A percentile compares a stretch with the other conserved stretches of the same genome.
These are phyloP conservation scores for Pachypeltis micranthus DNA, from an alignment of 1,140 invertebrate genomes.

Conservation along the genomic window DNA sequence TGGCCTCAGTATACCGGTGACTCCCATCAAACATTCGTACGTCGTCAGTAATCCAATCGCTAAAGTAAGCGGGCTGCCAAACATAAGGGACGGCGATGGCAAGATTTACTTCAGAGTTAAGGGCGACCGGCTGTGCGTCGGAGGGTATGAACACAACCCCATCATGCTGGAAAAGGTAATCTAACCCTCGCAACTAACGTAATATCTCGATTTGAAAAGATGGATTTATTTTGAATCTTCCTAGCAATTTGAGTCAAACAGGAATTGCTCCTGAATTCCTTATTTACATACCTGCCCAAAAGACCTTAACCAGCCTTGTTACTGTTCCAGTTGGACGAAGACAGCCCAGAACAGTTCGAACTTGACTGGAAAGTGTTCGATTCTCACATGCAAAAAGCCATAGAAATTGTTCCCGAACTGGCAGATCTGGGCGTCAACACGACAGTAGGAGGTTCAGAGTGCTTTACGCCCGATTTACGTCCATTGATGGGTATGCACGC, in stretches of 20 bases:
- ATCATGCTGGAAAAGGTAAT: slow-evolving; percentile 60
- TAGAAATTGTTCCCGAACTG: slow-evolving; percentile 58
- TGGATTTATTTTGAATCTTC: slow-evolving; percentile 7
- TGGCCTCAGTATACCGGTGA: slow-evolving; percentile 57
- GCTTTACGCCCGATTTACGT: slow-evolving; percentile 82
- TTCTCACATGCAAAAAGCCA: slow-evolving; percentile 56
- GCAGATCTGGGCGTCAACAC: slow-evolving; percentile 65
- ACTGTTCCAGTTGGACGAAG: slow-evolving; percentile 48
- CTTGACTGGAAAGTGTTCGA: slow-evolving; percentile 75
- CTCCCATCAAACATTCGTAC: slow-evolving; percentile 80
- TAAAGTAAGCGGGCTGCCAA: slow-evolving; percentile 58
- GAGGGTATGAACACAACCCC: slow-evolving; percentile 80
- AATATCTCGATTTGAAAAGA: neutral
- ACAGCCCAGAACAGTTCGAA: slow-evolving; percentile 69
- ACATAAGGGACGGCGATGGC: slow-evolving; percentile 72
- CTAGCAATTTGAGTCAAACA: no score
- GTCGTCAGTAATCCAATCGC: slow-evolving; percentile 66
- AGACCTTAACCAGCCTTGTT: no score
- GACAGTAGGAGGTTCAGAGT: slow-evolving; percentile 73
- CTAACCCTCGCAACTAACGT: no score
- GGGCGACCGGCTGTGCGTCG: slow-evolving; percentile 65
- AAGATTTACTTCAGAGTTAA: slow-evolving; percentile 60
- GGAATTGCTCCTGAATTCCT: no score
- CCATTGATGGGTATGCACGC: slow-evolving; percentile 53
- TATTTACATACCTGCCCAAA: no score